These are phyloP conservation scores for Ormyrus nitidulus DNA, from an alignment of 2,888 invertebrate species.

Conservation along the genomic window DNA sequence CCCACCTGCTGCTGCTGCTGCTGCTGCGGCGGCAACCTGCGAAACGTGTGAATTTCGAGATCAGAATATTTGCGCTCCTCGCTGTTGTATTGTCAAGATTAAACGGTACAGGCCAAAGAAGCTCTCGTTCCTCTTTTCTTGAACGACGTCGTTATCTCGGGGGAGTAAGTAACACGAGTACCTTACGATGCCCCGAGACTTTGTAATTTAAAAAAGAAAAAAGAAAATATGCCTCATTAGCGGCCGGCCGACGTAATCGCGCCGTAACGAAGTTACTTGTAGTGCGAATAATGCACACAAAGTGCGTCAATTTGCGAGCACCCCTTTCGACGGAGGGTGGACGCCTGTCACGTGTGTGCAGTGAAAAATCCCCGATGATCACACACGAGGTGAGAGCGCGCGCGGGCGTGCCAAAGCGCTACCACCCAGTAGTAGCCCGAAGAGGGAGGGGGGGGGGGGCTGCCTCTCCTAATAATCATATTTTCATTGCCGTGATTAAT, in stretches of 20 bases:
- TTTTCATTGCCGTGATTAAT: conserved; percentile 51
- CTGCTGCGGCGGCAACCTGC: conserved; percentile 77
- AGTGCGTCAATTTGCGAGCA: conserved; percentile 42
- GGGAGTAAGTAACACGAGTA: conserved; percentile 8
- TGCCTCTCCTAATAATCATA: conserved; percentile 46
- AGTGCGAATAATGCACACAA: conserved; percentile 31
- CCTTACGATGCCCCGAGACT: conserved; percentile 3
- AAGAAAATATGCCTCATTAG: conserved; percentile 45
- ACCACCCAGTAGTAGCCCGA: neutral
- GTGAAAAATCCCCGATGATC: conserved; percentile 46
- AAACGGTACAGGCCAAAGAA: neutral
- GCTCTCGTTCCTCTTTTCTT: neutral
- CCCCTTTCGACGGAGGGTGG: conserved; percentile 18
- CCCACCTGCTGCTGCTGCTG: conserved; percentile 72
- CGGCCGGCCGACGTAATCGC: conserved; percentile 36
- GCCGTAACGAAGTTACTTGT: conserved; percentile 34
- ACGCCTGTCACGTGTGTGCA: neutral
- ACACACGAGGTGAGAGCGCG: conserved; percentile 5
- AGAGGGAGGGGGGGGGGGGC: neutral
- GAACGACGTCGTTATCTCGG: neutral
- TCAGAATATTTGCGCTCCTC: too few relatives aligned
- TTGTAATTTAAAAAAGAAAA: conserved; percentile 34
- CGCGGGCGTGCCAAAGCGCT: too few relatives aligned
- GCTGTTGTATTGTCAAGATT: too few relatives aligned
- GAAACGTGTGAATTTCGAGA: conserved; percentile 60